phyloP scores from a whole-genome alignment of 2,797 vertebrate species.

The Acridotheres tristis region DNA sequence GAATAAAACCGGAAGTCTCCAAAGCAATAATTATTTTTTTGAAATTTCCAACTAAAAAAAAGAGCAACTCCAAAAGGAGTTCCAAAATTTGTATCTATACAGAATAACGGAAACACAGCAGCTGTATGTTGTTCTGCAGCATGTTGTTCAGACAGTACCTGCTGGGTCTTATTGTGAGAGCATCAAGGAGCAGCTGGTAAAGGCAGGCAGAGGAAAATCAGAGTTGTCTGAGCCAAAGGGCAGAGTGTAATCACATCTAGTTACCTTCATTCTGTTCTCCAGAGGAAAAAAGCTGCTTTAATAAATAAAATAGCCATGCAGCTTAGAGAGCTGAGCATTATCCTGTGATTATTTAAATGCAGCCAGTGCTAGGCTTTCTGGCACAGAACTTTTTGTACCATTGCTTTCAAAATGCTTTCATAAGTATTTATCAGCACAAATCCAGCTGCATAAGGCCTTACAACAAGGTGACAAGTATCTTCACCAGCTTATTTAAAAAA shows the following conservation, averaged over 20 bases:
- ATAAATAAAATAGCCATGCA: not conserved
- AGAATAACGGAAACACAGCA: not conserved
- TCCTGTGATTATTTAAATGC: slow-evolving; percentile 10
- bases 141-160: not conserved
- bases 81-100: not conserved
- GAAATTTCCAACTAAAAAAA: not conserved
- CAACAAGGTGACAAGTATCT: not conserved
- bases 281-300: slow-evolving; percentile 4
- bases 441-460: not conserved
- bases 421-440: not conserved
- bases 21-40: not conserved
- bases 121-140: not conserved
- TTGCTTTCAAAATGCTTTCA: not conserved
- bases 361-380: not conserved
- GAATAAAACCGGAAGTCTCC: not conserved
- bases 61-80: not conserved
- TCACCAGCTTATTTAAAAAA: not conserved
- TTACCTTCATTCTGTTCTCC: not conserved
- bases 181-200: not conserved
- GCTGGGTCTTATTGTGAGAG: not conserved
- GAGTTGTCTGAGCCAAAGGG: not conserved
- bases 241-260: not conserved
- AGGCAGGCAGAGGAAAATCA: not conserved
- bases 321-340: not conserved
- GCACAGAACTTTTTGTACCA: not conserved